Evolutionary conservation across 1,140 invertebrate species (phyloP), one percentile per base, ranked within the genome.

Genomic region (Drosophila azteca): DNA sequence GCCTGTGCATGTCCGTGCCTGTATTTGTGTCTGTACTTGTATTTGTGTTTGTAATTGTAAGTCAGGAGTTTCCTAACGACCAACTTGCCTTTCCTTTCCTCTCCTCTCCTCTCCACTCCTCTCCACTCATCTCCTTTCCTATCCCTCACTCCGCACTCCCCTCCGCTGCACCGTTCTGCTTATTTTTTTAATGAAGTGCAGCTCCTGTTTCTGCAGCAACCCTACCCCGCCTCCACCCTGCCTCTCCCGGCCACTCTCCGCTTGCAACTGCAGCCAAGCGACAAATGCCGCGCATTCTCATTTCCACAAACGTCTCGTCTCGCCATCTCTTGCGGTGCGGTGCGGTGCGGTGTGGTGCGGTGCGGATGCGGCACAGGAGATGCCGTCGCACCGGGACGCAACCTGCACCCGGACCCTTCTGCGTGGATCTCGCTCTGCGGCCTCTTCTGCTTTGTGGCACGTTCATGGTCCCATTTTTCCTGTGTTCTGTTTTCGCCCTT

Each of bases 391-490:
- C n/a, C n/a, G 22, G 63, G 46, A 48, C n/a, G 20, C 29, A 20
- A 68, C 63, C 64, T 62, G 3, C 8, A 13, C 20, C 24, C 9
- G 26, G 22, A 8, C 17, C 43, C 35, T 39, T 39, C 35, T 39
- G 31, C 31, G 31, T 29, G 22, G 41, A 11, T 15, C 50, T 43
- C 50, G 61, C 66, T 77, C 53, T 69, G 64, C 66, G 70, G 66
- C 68, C 67, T 84, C 64, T 85, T 81, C 60, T 85, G 82, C 81
- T 85, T 77, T 84, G 82, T 68, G 68, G 82, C 81, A 87, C 77
- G 81, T 85, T 85, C 69, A 60, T 61, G 77, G 62, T 59, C 79
- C 35, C 35, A 29, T 44, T 74, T 74, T 53, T 39, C 11, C 35
- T 13, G 24, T 48, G 39, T 59, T 74, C 48, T 74, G 52, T 74